These are phyloP conservation scores for Seriola rivoliana DNA, from an alignment of 2,113 vertebrate genomes.

Conservation along the genomic window DNA sequence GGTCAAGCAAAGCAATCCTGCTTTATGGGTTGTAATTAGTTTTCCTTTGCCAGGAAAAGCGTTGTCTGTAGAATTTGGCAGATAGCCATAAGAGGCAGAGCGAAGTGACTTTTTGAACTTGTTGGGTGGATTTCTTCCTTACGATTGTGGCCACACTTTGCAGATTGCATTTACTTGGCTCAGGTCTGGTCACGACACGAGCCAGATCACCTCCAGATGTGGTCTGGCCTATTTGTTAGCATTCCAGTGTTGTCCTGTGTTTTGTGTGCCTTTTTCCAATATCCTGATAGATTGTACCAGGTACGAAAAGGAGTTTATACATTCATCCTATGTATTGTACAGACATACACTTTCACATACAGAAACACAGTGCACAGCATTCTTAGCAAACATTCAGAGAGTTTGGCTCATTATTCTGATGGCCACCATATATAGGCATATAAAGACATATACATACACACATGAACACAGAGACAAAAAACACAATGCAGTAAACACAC, in stretches of 20 bases:
- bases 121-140: background rate
- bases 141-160: background rate
- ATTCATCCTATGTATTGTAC: background rate
- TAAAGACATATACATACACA: background rate
- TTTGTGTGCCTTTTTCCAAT: background rate
- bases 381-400: background rate
- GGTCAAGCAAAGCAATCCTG: background rate
- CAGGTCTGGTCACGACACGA: background rate
- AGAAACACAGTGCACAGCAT: background rate
- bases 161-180: conserved; percentile 14
- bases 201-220: conserved; percentile 14
- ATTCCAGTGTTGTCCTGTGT: background rate
- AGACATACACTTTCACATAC: conserved; percentile 1
- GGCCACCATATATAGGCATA: background rate
- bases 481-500: conserved; percentile 8
- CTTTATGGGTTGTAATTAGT: background rate
- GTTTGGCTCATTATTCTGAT: conserved; percentile 30
- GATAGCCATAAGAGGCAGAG: background rate
- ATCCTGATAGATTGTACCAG: background rate
- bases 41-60: background rate
- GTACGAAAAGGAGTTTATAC: background rate
- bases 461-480: background rate
- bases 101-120: background rate
- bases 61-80: background rate
- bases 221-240: background rate